phyloP scores from a whole-genome alignment of 2,113 vertebrate species.

The Glaucidium brasilianum region DNA sequence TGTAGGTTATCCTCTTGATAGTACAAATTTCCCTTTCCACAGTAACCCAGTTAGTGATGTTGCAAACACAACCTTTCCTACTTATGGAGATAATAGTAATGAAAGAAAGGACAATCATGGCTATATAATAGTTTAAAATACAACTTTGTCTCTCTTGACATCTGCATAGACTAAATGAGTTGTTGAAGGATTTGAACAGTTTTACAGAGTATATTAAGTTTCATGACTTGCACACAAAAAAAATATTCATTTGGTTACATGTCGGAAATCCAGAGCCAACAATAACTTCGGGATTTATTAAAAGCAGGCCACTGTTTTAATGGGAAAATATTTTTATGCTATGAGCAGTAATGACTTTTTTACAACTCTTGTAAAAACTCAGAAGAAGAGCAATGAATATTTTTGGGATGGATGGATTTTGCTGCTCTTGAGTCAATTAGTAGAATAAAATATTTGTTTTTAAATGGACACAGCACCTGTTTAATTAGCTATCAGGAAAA shows the following conservation, averaged over 20 bases:
- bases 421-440: not conserved
- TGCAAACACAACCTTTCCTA: not conserved
- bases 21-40: not conserved
- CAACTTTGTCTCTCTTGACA: conserved; percentile 45
- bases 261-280: conserved; percentile 57
- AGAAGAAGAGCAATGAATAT: conserved; percentile 32
- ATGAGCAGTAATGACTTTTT: conserved; percentile 53
- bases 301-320: conserved; percentile 70
- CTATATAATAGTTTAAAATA: conserved; percentile 22
- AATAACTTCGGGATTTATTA: conserved; percentile 71
- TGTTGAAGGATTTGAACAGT: conserved; percentile 64
- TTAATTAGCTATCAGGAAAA: not conserved
- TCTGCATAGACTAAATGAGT: conserved; percentile 54
- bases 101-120: not conserved
- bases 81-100: conserved; percentile 7
- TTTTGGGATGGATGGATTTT: conserved; percentile 15
- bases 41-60: not conserved
- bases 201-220: conserved; percentile 67
- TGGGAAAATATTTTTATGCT: conserved; percentile 69
- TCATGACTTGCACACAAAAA: conserved; percentile 62
- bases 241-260: conserved; percentile 66
- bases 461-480: conserved; percentile 11
- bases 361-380: conserved; percentile 45
- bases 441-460: conserved; percentile 11
- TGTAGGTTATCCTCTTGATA: not conserved